Conservation (phyloP, 2,888 invertebrate genomes). For the Dione vanillae region DNA sequence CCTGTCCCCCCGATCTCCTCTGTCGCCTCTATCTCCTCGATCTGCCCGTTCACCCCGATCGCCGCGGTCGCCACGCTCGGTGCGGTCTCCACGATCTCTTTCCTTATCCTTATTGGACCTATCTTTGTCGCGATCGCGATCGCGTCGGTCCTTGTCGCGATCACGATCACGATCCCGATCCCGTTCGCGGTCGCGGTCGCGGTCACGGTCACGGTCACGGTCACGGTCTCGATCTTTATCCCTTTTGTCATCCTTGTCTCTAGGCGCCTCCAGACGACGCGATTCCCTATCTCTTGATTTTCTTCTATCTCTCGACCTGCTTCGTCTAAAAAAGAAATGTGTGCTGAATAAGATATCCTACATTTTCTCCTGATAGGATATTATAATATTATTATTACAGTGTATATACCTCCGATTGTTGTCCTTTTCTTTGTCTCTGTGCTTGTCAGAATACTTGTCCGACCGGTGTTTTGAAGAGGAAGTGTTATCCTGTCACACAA, state of each 20-base stretch:
- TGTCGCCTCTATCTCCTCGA: background rate
- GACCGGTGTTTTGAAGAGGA: conserved; percentile 83
- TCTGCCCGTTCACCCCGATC: background rate
- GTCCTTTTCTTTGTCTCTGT: conserved; percentile 77
- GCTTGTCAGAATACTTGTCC: conserved; percentile 83
- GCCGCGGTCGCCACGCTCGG: background rate
- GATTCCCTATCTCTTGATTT: conserved; percentile 86
- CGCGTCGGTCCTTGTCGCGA: conserved; percentile 52
- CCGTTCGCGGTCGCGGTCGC: conserved; percentile 60
- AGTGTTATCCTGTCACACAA: conserved; percentile 85
- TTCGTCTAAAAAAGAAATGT: conserved; percentile 59
- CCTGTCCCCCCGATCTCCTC: conserved; percentile 58
- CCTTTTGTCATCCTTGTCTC: conserved; percentile 80
- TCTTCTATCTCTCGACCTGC: conserved; percentile 76
- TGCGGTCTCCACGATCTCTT: background rate
- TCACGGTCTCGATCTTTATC: conserved; percentile 63
- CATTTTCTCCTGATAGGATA: background rate
- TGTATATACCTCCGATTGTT: conserved; percentile 66
- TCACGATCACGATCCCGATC: conserved; percentile 62
- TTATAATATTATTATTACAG: background rate
- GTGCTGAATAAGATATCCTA: background rate
- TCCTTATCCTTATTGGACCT: background rate
- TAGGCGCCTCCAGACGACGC: conserved; percentile 68
- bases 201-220: conserved; percentile 57
- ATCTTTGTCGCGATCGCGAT: conserved; percentile 48